phyloP scores from a whole-genome alignment of 2,113 vertebrate genomes.

The Blennius ocellaris region DNA sequence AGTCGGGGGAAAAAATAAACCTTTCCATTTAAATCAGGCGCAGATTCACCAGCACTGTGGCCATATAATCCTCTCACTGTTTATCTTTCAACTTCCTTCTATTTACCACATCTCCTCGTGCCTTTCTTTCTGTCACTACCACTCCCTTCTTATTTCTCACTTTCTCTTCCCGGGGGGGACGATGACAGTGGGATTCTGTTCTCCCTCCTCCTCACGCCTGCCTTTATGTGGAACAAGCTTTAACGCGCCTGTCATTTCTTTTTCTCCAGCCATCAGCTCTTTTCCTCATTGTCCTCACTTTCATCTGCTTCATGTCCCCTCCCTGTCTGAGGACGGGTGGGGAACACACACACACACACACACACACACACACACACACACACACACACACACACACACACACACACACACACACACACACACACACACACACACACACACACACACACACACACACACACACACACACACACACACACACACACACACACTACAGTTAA shows the following conservation, averaged over 20 bases:
- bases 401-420: slow-evolving; percentile 25
- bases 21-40: slow-evolving; percentile 13
- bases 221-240: too few relatives aligned
- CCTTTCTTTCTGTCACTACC: slow-evolving; percentile 49
- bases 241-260: slow-evolving; percentile 15
- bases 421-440: slow-evolving; percentile 38
- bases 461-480: slow-evolving; percentile 34
- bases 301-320: slow-evolving; percentile 46
- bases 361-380: slow-evolving; percentile 64
- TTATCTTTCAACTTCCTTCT: slow-evolving; percentile 40
- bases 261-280: slow-evolving; percentile 44
- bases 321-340: slow-evolving; percentile 58
- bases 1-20: slow-evolving; percentile 17
- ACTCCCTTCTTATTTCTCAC: slow-evolving; percentile 62
- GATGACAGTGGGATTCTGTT: slow-evolving; percentile 44
- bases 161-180: slow-evolving; percentile 53
- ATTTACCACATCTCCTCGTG: slow-evolving; percentile 13
- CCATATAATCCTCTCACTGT: slow-evolving; percentile 25
- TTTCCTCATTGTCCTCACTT: slow-evolving; percentile 59
- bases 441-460: slow-evolving; percentile 38
- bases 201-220: slow-evolving; percentile 21
- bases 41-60: slow-evolving; percentile 10
- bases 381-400: slow-evolving; percentile 44
- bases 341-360: slow-evolving; percentile 19
- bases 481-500: slow-evolving; percentile 59